Percentiles rank a stretch among this genome's conserved stretches.
These are phyloP conservation scores for Scrobipalpa atriplicella DNA, from an alignment of 2,888 invertebrate species.

Conservation along the genomic window DNA sequence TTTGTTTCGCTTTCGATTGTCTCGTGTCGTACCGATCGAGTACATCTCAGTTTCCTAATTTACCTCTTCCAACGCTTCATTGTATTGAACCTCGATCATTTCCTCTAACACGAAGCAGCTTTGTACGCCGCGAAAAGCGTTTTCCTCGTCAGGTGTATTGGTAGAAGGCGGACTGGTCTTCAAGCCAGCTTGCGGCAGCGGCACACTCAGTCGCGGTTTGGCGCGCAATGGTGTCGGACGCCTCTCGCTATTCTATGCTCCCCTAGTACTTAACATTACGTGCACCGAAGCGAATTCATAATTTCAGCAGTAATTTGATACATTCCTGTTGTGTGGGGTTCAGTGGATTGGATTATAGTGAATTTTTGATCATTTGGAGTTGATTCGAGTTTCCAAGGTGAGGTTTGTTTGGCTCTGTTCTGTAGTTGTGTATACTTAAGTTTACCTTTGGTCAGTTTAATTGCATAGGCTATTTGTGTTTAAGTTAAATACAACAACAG, in stretches of 20 bases:
- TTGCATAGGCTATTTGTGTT: background rate
- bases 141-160: conserved; percentile 15
- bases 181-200: conserved; percentile 23
- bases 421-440: conserved; percentile 7
- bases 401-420: conserved; percentile 35
- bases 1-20: conserved; percentile 27
- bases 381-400: conserved; percentile 50
- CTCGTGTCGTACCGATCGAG: conserved; percentile 8
- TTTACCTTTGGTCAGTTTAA: conserved; percentile 12
- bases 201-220: conserved; percentile 67
- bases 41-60: background rate
- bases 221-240: conserved; percentile 56
- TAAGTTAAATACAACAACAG: background rate
- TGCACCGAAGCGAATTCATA: conserved; percentile 42
- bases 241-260: conserved; percentile 33
- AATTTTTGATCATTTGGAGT: conserved; percentile 42
- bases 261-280: conserved; percentile 35
- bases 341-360: conserved; percentile 48
- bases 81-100: background rate
- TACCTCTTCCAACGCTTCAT: background rate
- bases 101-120: conserved; percentile 2
- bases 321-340: conserved; percentile 41
- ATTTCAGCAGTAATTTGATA: conserved; percentile 31
- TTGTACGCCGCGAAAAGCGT: conserved; percentile 19
- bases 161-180: conserved; percentile 19